Base-by-base conservation (phyloP, 1,140 invertebrate species). In the Spodoptera litura region DNA sequence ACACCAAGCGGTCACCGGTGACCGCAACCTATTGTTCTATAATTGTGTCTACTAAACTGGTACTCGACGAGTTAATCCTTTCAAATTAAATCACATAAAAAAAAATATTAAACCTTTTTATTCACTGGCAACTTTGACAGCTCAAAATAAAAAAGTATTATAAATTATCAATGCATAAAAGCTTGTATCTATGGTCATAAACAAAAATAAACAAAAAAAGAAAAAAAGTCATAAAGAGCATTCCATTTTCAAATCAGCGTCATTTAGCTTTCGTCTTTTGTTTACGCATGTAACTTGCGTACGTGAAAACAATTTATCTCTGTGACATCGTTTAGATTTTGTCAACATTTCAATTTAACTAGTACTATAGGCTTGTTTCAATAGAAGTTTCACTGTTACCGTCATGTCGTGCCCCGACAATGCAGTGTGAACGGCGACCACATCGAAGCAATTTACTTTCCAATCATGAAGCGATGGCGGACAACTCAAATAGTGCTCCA, bases 371-470 rank as follows among this genome's bases (percentile, higher is more conserved):
- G 59, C 31, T n/a, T 44, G 59, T 9, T 62, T 62, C 59, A 62
- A 62, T 62, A 62, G 59, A 62, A 59, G 31, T 62, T 62, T 38
- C 35, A 44, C 11, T 38, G 59, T 44, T n/a, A 56, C 10, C 55
- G 20, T 6, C 25, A 56, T 61, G 55, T 53, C 66, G 27, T 49
- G 53, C 75, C 62, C 35, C 78, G 70, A 78, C 80, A 82, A 53
- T 78, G 83, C 78, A 85, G 82, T 87, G 83, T 44, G 38, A 58
- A 58, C 75, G 72, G 31, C 70, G 31, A 77, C 72, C 79, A 76
- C 81, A 79, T 81, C 87, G 82, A 84, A 83, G 85, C 90, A 91
- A 91, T 93, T 93, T 92, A 90, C 85, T 90, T 91, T 87, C 88
- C 83, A 89, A 91, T 91, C 87, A 88, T 81, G 74, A 83, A 74